Percentiles rank a stretch among this genome's conserved stretches.
Conservation (phyloP, 2,113 vertebrate genomes). For the Typhlomys cinereus region DNA sequence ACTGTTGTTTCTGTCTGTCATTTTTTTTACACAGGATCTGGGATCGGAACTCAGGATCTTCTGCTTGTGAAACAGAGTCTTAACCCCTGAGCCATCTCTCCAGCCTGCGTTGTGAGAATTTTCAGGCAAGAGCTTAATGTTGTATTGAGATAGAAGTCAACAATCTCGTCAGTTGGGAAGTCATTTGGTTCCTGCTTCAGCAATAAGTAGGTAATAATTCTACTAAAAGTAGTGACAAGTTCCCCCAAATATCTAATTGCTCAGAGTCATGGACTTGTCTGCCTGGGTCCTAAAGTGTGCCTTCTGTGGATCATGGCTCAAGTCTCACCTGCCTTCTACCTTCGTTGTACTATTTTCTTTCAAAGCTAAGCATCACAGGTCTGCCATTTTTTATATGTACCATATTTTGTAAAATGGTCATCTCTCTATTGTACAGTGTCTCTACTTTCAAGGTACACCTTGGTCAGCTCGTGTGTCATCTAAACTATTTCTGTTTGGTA, state of each 20-base stretch:
- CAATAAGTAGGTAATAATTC: not conserved
- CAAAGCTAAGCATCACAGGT: not conserved
- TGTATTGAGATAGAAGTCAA: not conserved
- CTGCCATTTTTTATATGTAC: not conserved
- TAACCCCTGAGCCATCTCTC: no score
- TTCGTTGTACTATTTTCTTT: not conserved
- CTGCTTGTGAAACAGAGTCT: no score
- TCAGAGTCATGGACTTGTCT: not conserved
- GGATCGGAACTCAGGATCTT: no score
- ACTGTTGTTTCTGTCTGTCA: no score
- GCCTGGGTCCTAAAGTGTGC: not conserved
- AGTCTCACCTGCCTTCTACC: not conserved
- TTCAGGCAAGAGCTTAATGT: not conserved
- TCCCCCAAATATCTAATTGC: not conserved
- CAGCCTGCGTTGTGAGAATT: no score
- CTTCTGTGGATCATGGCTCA: not conserved
- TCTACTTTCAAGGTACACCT: not conserved
- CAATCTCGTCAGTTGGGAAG: not conserved
- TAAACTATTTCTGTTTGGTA: not conserved
- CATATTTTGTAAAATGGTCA: not conserved
- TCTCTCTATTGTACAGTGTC: not conserved
- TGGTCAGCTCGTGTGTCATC: not conserved
- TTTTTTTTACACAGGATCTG: no score
- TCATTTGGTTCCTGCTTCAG: not conserved
- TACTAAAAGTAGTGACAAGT: not conserved